phyloP scores from a whole-genome alignment of 2,113 vertebrate genomes.

The Aldabrachelys gigantea region DNA sequence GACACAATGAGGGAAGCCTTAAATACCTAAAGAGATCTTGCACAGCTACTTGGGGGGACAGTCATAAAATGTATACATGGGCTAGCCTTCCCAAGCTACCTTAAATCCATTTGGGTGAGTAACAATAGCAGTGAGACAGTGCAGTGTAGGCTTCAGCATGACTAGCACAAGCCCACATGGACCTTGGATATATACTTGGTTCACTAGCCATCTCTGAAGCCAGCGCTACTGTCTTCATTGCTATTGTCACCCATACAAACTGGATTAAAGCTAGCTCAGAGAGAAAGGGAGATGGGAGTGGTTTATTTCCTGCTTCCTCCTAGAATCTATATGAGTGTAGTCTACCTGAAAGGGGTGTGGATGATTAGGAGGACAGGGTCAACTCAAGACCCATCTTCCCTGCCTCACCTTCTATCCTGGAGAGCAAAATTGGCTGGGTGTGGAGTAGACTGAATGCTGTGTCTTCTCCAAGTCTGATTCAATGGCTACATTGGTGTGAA shows the following conservation, averaged over 20 bases:
- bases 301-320: neutral
- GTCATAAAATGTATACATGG: neutral
- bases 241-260: neutral
- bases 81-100: neutral
- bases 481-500: neutral
- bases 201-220: neutral
- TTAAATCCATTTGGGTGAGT: neutral
- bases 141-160: neutral
- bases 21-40: neutral
- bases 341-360: neutral
- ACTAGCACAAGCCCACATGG: neutral
- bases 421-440: neutral
- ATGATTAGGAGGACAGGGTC: neutral
- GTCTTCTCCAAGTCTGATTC: neutral
- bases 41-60: neutral
- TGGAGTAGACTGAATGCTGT: neutral
- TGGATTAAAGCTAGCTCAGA: neutral
- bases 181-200: neutral
- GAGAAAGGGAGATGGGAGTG: neutral
- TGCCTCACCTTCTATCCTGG: neutral
- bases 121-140: neutral
- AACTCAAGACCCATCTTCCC: neutral
- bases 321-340: neutral
- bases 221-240: neutral
- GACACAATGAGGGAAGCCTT: neutral